These are phyloP conservation scores for Paedocypris micromegethes DNA, from an alignment of 2,797 vertebrate genomes.

Conservation along the genomic window DNA sequence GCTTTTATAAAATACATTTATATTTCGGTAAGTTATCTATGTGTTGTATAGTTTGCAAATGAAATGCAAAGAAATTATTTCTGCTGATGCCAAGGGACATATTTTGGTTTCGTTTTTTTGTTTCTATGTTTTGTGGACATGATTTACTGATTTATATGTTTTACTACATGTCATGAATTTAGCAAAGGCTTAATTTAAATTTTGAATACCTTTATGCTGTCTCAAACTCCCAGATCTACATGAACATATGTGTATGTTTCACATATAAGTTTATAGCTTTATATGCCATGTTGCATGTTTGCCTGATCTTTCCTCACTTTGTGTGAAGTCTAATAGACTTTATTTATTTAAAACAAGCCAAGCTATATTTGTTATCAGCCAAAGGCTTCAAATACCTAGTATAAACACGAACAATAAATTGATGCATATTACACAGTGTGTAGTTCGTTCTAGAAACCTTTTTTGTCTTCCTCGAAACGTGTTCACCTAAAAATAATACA, in stretches of 20 bases:
- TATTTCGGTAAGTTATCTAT: slow-evolving; percentile 26
- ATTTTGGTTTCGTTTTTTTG: too few relatives aligned
- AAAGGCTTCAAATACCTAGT: neutral
- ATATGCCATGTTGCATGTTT: slow-evolving; percentile 14
- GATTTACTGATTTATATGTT: too few relatives aligned
- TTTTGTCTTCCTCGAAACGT: too few relatives aligned
- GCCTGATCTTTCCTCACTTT: neutral
- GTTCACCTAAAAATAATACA: too few relatives aligned
- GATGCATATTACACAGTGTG: too few relatives aligned
- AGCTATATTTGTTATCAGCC: slow-evolving; percentile 6
- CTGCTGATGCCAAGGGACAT: neutral
- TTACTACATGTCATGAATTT: too few relatives aligned
- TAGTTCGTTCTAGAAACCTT: too few relatives aligned
- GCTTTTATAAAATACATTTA: slow-evolving; percentile 30
- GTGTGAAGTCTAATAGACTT: slow-evolving; percentile 14
- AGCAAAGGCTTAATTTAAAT: too few relatives aligned
- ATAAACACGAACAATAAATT: slow-evolving; percentile 22
- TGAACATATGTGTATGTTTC: too few relatives aligned
- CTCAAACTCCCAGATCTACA: neutral
- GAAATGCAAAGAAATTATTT: neutral
- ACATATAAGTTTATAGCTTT: neutral
- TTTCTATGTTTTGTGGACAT: too few relatives aligned
- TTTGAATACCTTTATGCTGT: neutral
- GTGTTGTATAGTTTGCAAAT: slow-evolving; percentile 23
- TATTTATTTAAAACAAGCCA: slow-evolving; percentile 7